These are phyloP conservation scores for Calcarius lapponicus DNA, from an alignment of 2,797 vertebrate genomes.

Conservation along the genomic window DNA sequence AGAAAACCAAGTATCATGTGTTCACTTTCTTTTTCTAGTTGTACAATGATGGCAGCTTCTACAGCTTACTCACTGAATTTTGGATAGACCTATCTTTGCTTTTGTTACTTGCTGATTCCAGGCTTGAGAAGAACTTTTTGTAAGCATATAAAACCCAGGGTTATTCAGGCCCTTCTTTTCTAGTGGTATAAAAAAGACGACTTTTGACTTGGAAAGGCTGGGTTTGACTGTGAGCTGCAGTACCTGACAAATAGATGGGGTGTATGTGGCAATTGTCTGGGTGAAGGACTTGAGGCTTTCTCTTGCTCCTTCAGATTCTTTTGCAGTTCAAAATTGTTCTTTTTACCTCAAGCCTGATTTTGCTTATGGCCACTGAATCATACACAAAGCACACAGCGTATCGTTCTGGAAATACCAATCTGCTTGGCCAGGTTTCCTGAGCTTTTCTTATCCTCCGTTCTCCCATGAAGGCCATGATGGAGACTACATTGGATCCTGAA, in stretches of 20 bases:
- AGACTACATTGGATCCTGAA: background rate
- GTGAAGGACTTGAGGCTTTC: background rate
- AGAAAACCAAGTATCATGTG: background rate
- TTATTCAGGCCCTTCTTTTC: background rate
- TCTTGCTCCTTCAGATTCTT: background rate
- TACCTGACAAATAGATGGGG: background rate
- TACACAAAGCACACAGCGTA: fast-evolving
- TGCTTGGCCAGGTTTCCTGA: background rate
- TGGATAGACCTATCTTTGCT: background rate
- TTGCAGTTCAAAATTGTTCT: background rate
- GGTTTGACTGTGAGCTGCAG: background rate
- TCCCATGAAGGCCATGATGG: background rate
- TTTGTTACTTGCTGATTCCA: background rate
- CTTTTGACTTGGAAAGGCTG: background rate
- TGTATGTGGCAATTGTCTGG: background rate
- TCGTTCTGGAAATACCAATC: fast-evolving
- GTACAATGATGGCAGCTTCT: background rate
- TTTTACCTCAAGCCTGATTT: background rate
- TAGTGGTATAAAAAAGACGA: background rate
- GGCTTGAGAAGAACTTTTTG: background rate
- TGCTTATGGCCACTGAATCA: background rate
- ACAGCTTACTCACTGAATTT: background rate
- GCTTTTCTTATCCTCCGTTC: background rate
- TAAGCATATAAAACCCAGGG: background rate
- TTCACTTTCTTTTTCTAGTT: background rate